These are phyloP conservation scores for Autographa gamma DNA, from an alignment of 2,888 invertebrate species.

Conservation along the genomic window DNA sequence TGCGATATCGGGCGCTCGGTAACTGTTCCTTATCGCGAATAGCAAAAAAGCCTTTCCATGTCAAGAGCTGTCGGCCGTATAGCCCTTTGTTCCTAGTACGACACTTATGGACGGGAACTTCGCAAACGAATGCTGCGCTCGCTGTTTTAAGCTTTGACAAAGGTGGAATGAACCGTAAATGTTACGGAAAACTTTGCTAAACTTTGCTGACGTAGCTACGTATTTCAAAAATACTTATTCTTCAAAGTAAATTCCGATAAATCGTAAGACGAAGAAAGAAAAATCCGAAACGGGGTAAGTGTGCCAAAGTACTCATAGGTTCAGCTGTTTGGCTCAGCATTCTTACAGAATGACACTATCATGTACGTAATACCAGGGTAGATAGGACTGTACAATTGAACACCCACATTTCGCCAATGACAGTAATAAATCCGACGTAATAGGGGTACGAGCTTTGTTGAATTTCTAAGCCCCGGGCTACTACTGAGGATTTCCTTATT, in stretches of 20 bases:
- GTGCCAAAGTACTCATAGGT: neutral
- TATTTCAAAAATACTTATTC: neutral
- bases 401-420: constrained; percentile 3
- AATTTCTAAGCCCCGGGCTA: constrained; percentile 4
- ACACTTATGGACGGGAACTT: constrained; percentile 57
- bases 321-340: neutral
- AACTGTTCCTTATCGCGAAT: constrained; percentile 80
- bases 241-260: neutral
- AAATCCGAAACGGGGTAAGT: no score
- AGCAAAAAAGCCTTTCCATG: constrained; percentile 87
- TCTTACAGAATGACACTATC: neutral
- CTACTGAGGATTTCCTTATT: constrained; percentile 4
- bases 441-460: constrained; percentile 6
- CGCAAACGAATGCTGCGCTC: constrained; percentile 45
- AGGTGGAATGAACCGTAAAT: constrained; percentile 1
- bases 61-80: constrained; percentile 83
- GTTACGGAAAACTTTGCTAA: constrained; percentile 5
- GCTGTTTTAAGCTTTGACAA: constrained; percentile 44
- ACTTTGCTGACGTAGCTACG: neutral
- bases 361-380: neutral
- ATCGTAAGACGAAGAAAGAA: neutral
- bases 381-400: constrained; percentile 2
- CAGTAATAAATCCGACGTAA: constrained; percentile 8
- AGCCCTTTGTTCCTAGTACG: constrained; percentile 79
- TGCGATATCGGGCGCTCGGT: constrained; percentile 68